A percentile compares a stretch with the other conserved stretches of the same genome.
Evolutionary conservation across 2,888 invertebrate species (phyloP).

Genomic region (Nasonovia ribisnigri): DNA sequence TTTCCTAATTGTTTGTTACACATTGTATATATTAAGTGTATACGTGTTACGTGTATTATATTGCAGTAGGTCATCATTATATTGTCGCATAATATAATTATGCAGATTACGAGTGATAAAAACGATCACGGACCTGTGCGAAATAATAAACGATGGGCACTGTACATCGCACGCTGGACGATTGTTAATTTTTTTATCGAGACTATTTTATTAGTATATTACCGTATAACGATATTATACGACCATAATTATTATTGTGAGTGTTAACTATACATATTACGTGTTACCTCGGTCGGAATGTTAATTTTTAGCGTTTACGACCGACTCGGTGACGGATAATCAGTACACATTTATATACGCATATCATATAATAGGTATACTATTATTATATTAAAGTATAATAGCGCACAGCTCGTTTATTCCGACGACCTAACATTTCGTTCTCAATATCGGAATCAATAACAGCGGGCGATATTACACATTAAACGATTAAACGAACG

Average conservation of each 20-base stretch:
- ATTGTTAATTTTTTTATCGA: not conserved
- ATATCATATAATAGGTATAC: not conserved
- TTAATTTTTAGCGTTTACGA: not conserved
- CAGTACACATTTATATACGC: not conserved
- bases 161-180: not conserved
- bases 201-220: not conserved
- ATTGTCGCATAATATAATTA: not conserved
- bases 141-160: not conserved
- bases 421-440: not conserved
- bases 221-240: not conserved
- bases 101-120: not conserved
- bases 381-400: not conserved
- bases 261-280: not conserved
- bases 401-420: not conserved
- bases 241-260: not conserved
- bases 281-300: not conserved
- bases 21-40: too few relatives aligned
- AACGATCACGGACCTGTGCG: not conserved
- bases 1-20: too few relatives aligned
- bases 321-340: not conserved
- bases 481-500: not conserved
- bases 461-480: not conserved
- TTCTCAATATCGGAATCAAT: not conserved
- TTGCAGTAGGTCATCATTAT: not conserved
- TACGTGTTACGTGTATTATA: not conserved